Percentiles rank a stretch among this genome's conserved stretches.
phyloP scores from a whole-genome alignment of 2,797 vertebrate species.

The Loriculus beryllinus region DNA sequence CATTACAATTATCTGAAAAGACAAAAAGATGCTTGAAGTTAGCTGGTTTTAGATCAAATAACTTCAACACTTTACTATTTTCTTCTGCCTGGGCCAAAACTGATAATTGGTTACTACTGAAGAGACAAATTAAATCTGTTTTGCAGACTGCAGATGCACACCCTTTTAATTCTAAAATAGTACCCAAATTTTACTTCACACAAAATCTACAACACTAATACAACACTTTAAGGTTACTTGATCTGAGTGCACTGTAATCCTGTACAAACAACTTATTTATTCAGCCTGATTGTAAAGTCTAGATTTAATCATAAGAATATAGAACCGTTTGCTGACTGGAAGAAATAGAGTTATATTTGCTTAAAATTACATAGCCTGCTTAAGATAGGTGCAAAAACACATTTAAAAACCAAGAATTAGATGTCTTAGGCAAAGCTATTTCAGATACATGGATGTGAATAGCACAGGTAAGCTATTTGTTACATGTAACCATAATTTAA shows the following conservation, averaged over 20 bases:
- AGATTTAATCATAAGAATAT: background rate
- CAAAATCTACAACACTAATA: background rate
- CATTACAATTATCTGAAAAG: constrained; percentile 92
- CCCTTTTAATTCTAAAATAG: background rate
- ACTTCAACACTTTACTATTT: background rate
- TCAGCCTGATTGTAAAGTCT: background rate
- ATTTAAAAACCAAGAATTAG: background rate
- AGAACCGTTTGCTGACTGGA: background rate
- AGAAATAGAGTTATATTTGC: background rate
- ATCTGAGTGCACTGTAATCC: background rate
- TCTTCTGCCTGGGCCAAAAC: background rate
- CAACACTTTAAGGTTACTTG: background rate
- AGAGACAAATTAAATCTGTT: background rate
- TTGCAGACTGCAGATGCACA: background rate
- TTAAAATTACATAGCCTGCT: background rate
- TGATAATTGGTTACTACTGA: background rate
- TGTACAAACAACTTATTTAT: background rate
- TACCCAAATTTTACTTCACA: background rate
- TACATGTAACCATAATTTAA: background rate
- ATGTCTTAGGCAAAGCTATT: background rate
- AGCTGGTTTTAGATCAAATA: background rate
- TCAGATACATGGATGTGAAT: background rate
- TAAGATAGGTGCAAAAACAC: background rate
- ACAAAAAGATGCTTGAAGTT: background rate
- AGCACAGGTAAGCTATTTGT: background rate